These are phyloP conservation scores for Cryptomyrus ogoouensis DNA, from an alignment of 2,113 vertebrate genomes.

Conservation along the genomic window DNA sequence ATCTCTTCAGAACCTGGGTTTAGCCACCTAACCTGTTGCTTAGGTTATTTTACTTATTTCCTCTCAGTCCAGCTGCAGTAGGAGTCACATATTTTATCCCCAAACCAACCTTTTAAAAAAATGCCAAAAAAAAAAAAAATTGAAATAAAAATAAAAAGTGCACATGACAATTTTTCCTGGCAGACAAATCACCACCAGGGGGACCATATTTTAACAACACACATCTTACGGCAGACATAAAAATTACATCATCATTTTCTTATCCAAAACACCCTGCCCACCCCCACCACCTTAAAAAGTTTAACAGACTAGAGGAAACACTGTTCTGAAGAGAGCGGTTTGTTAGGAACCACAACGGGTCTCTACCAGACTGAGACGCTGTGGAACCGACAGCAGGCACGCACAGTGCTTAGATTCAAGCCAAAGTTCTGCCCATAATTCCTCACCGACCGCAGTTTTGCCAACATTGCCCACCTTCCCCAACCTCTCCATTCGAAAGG, in stretches of 20 bases:
- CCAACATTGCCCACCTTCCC: neutral
- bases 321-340: neutral
- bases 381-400: neutral
- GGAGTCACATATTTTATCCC: slow-evolving; percentile 27
- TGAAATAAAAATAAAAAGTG: slow-evolving; percentile 8
- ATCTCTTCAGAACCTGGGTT: neutral
- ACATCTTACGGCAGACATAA: neutral
- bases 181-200: neutral
- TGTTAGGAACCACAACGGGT: neutral
- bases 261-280: neutral
- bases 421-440: neutral
- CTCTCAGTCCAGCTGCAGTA: slow-evolving; percentile 54
- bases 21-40: neutral
- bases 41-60: slow-evolving; percentile 36
- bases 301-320: neutral
- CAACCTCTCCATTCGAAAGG: neutral
- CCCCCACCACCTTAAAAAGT: neutral
- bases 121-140: neutral
- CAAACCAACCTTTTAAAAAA: neutral
- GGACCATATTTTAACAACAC: neutral
- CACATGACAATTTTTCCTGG: neutral
- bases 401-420: neutral
- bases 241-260: neutral
- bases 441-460: neutral
- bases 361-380: neutral